Percentiles rank a stretch among this genome's conserved stretches.
phyloP scores from a whole-genome alignment of 2,113 vertebrate genomes.

The Ptilonorhynchus violaceus region DNA sequence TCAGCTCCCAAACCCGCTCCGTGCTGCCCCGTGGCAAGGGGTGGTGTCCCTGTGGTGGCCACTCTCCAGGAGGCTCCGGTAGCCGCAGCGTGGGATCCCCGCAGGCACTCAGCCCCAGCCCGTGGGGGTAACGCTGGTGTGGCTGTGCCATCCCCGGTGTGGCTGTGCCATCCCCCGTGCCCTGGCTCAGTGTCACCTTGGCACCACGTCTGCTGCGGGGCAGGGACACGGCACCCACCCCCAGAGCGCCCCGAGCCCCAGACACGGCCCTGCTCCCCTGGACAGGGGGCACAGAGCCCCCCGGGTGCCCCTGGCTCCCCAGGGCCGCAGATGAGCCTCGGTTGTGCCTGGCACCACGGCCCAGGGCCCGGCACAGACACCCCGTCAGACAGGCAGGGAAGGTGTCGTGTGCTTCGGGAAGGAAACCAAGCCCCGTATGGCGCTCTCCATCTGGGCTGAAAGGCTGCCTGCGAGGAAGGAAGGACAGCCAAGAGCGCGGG shows the following conservation, averaged over 20 bases:
- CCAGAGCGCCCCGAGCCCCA: accelerated
- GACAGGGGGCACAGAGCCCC: background rate
- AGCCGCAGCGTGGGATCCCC: background rate
- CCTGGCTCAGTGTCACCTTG: background rate
- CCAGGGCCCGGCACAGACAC: background rate
- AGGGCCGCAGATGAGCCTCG: accelerated
- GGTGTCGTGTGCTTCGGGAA: background rate
- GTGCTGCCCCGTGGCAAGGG: accelerated
- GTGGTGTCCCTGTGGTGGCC: accelerated
- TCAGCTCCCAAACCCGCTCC: background rate
- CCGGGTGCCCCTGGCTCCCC: background rate
- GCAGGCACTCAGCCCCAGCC: background rate
- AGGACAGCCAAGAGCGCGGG: background rate
- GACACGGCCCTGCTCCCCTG: background rate
- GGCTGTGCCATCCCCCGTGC: background rate
- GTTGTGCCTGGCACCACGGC: background rate
- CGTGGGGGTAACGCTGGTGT: accelerated
- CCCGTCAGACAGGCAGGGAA: background rate
- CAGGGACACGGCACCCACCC: background rate
- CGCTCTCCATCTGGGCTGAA: conserved; percentile 18
- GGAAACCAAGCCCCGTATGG: conserved; percentile 22
- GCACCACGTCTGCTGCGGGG: background rate
- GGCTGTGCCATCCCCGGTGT: background rate
- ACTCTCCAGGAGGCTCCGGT: background rate
- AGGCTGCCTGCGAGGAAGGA: conserved; percentile 20